phyloP scores from a whole-genome alignment of 2,113 vertebrate genomes.

The Marmota monax region DNA sequence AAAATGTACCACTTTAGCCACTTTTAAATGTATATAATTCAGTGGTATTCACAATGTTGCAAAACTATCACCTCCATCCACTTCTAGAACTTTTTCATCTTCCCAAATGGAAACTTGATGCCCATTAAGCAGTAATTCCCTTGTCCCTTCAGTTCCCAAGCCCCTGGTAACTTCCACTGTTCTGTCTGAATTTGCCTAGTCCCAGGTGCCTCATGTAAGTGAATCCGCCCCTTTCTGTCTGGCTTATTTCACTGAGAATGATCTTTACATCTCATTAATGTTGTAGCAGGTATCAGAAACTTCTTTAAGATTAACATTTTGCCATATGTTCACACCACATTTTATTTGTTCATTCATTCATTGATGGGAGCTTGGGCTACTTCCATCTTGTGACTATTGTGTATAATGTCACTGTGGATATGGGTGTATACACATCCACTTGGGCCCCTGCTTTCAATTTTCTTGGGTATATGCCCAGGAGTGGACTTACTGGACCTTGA shows the following conservation, averaged over 20 bases:
- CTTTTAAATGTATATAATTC: not conserved
- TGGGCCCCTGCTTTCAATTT: not conserved
- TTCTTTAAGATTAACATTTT: not conserved
- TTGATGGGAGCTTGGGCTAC: not conserved
- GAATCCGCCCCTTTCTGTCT: not conserved
- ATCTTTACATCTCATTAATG: not conserved
- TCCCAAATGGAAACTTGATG: not conserved
- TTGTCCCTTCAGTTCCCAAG: too few relatives aligned
- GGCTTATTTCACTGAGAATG: not conserved
- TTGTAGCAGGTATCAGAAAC: not conserved
- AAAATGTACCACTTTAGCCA: not conserved
- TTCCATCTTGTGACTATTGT: not conserved
- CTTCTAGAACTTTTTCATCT: not conserved
- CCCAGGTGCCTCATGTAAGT: not conserved
- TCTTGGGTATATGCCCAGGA: not conserved
- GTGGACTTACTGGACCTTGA: not conserved
- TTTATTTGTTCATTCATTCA: not conserved
- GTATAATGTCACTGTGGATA: not conserved
- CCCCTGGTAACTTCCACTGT: not conserved
- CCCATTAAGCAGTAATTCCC: not conserved
- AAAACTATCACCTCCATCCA: not conserved
- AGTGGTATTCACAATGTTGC: not conserved
- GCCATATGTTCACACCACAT: rapidly evolving
- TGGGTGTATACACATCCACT: not conserved
- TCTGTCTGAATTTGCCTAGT: not conserved